Evolutionary conservation across 2,888 invertebrate genomes (phyloP), one percentile per base, ranked within the genome.

Genomic region (Tenthredo mesomela): DNA sequence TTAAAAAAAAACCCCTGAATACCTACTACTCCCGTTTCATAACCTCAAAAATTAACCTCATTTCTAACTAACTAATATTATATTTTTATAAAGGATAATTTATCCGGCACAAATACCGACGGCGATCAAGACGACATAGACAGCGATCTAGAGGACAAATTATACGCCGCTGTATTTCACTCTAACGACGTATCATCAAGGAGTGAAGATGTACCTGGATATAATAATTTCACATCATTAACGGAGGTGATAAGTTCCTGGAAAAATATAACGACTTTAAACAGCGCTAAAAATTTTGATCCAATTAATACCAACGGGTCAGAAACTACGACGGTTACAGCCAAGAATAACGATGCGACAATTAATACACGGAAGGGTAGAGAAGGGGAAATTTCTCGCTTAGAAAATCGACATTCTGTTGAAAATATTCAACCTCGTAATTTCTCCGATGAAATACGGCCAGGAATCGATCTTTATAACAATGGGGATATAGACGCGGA

Each of bases 141-240:
- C 40, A 37, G 61, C 5, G 80, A 58, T 61, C 40, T 80, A 25
- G 80, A 80, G 40, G 80, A 80, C 21, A 37, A 80, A 80, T 12
- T 80, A 15, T 80, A 61, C 40, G 58, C 80, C 5, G 80, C 80
- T 10, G 61, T 80, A 6, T 80, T 61, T 12, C 80, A 80, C 21
- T 61, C 80, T 15, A 61, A 58, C 15, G 37, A 61, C 21, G 5
- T 61, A 40, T 80, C 80, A 7, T 40, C n/a, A 0, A 40, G 4
- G 10, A 80, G 15, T 40, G n/a, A 58, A 25, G 80, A 61, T 2
- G 40, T n/a, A 18, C 7, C 50, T 5, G 77, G n/a, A 2, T 29
- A 47, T 10, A 77, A 50, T 29, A 47, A 61, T 40, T 37, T 80
- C 61, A 77, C 50, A 15, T 40, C 58, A 21, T 40, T 80, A 12